phyloP scores from a whole-genome alignment of 2,113 vertebrate genomes.

The Anthoscopus minutus region DNA sequence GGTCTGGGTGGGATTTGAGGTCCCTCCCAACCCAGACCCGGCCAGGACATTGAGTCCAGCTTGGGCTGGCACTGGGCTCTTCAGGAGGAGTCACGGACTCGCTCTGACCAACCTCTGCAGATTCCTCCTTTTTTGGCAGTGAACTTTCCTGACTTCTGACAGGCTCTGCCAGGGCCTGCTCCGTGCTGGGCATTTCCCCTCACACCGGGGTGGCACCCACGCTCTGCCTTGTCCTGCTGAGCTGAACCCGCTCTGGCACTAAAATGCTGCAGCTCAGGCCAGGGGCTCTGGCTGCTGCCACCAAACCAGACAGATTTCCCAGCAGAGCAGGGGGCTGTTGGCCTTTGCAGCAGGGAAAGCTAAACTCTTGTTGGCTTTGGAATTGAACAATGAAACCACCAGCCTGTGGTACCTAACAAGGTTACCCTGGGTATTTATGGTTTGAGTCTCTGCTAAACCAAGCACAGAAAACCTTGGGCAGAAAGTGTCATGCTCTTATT shows the following conservation, averaged over 20 bases:
- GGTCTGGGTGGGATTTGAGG: rapidly evolving
- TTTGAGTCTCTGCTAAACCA: background rate
- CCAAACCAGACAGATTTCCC: background rate
- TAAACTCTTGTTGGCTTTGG: background rate
- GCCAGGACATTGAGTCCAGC: background rate
- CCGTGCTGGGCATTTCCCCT: no score
- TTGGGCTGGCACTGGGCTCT: background rate
- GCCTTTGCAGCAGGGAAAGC: background rate
- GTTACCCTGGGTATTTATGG: background rate
- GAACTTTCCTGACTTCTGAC: background rate
- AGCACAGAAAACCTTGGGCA: background rate
- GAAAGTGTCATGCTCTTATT: background rate
- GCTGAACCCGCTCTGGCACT: rapidly evolving
- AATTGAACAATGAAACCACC: background rate
- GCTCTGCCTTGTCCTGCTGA: background rate
- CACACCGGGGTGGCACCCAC: no score
- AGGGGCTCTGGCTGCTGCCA: background rate
- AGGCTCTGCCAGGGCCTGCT: background rate
- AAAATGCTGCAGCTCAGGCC: rapidly evolving
- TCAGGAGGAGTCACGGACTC: background rate
- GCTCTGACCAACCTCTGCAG: background rate
- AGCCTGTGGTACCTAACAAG: background rate
- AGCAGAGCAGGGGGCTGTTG: rapidly evolving
- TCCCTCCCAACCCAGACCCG: background rate
- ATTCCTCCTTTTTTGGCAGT: background rate